Evolutionary conservation across 2,888 invertebrate genomes (phyloP).

Genomic region (Agrochola lychnidis): DNA sequence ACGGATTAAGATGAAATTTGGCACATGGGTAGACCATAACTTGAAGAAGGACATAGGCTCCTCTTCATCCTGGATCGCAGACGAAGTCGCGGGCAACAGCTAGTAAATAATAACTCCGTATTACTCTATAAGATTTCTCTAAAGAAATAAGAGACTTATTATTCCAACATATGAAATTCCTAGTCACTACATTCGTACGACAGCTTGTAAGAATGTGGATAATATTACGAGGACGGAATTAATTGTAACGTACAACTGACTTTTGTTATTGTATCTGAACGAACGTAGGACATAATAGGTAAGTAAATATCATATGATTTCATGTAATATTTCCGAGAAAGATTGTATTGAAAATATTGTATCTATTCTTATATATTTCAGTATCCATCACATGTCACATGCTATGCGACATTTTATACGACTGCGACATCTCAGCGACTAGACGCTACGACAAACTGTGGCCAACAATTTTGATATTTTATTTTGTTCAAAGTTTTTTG

Average conservation of each 20-base stretch:
- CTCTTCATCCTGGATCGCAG: too few relatives aligned
- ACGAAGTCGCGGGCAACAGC: too few relatives aligned
- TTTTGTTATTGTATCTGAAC: constrained; percentile 30
- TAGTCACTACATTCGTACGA: constrained; percentile 28
- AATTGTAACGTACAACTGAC: constrained; percentile 23
- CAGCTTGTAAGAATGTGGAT: constrained; percentile 18
- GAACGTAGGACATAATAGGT: not conserved
- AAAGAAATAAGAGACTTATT: constrained; percentile 4
- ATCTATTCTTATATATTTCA: not conserved
- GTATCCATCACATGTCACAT: not conserved
- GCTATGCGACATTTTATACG: too few relatives aligned
- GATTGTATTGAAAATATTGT: not conserved
- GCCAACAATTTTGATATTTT: too few relatives aligned
- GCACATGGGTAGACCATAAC: too few relatives aligned
- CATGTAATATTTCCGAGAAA: constrained; percentile 4
- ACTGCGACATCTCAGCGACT: too few relatives aligned
- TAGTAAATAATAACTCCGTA: not conserved
- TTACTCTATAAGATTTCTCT: not conserved
- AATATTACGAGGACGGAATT: constrained; percentile 38
- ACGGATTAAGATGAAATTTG: too few relatives aligned
- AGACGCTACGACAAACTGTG: too few relatives aligned
- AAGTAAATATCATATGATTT: constrained; percentile 21
- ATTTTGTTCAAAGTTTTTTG: too few relatives aligned
- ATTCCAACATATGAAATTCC: constrained; percentile 1
- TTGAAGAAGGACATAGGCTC: too few relatives aligned